A percentile compares a stretch with the other conserved stretches of the same genome.
Conservation (phyloP, 2,888 invertebrate species). For the Drosophila prolongata region DNA sequence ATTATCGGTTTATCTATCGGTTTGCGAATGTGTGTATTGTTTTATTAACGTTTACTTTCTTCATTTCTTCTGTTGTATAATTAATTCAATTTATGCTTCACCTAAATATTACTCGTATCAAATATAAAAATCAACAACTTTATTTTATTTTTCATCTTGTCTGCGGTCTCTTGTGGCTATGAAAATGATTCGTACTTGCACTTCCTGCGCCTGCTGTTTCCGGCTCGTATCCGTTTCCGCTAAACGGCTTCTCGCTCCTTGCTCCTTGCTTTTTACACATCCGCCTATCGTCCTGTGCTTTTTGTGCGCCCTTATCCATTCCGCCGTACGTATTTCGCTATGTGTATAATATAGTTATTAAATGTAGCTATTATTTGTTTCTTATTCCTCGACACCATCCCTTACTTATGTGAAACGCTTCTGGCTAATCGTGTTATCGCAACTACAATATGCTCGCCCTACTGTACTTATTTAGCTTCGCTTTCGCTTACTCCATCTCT, state of each 20-base stretch:
- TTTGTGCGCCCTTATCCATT: slow-evolving; percentile 10
- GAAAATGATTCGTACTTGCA: slow-evolving; percentile 66
- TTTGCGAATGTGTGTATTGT: slow-evolving; percentile 41
- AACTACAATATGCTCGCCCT: slow-evolving; percentile 66
- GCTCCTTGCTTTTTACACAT: slow-evolving; percentile 17
- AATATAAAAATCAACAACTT: slow-evolving; percentile 85
- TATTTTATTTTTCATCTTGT: slow-evolving; percentile 47
- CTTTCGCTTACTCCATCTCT: slow-evolving; percentile 33
- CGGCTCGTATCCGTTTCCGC: slow-evolving; percentile 33
- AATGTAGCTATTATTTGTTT: slow-evolving; percentile 77
- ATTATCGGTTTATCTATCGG: slow-evolving; percentile 45
- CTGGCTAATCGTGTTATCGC: slow-evolving; percentile 50
- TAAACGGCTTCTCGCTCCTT: slow-evolving; percentile 8
- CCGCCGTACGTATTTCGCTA: slow-evolving; percentile 70
- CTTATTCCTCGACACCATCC: slow-evolving; percentile 28
- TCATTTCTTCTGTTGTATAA: slow-evolving; percentile 70
- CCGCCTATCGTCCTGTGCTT: not conserved
- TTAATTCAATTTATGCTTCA: slow-evolving; percentile 79
- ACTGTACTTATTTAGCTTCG: slow-evolving; percentile 56
- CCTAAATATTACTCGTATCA: slow-evolving; percentile 84
- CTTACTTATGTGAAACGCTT: slow-evolving; percentile 49
- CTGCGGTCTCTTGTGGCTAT: slow-evolving; percentile 74
- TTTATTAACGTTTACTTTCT: slow-evolving; percentile 36
- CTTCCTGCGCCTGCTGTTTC: slow-evolving; percentile 26
- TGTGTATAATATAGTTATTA: slow-evolving; percentile 71